Conservation (phyloP, 2,797 vertebrate genomes). For the Sebastolobus alascanus region DNA sequence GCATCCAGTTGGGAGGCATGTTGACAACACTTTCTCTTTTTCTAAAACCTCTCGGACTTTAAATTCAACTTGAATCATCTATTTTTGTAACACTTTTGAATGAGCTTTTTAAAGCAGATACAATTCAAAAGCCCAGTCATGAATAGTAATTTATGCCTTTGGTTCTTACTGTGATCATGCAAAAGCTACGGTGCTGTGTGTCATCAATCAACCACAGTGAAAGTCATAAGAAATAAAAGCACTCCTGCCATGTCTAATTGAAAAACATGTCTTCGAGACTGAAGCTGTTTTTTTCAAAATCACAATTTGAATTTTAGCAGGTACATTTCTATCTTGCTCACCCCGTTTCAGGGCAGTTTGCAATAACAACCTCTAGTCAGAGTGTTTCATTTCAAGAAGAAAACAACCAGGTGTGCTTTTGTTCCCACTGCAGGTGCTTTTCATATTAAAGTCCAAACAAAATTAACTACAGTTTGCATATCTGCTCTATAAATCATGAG, state of each 20-base stretch:
- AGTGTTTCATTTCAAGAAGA: conserved; percentile 37
- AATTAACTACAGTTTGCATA: not conserved
- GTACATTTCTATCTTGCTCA: conserved; percentile 29
- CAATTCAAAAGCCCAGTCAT: conserved; percentile 4
- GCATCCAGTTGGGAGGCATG: conserved; percentile 21
- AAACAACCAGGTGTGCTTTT: conserved; percentile 21
- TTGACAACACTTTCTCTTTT: not conserved
- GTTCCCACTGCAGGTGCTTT: not conserved
- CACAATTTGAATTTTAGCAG: conserved; percentile 50
- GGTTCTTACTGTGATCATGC: conserved; percentile 15
- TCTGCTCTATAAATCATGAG: not conserved
- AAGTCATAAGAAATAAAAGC: conserved; percentile 19
- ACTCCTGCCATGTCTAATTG: conserved; percentile 45
- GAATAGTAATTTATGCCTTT: conserved; percentile 32
- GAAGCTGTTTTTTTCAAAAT: conserved; percentile 32
- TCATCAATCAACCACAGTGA: conserved; percentile 28
- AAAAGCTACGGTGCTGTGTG: not conserved
- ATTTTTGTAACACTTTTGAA: not conserved
- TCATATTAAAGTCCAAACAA: not conserved
- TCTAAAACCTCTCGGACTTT: not conserved
- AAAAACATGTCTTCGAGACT: conserved; percentile 53
- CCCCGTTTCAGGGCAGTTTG: conserved; percentile 31
- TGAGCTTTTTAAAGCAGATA: conserved; percentile 7
- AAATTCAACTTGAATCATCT: conserved; percentile 1
- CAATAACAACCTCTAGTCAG: conserved; percentile 48